These are phyloP conservation scores for Paracentrotus lividus DNA, from an alignment of 53 echinoderm and acorn worm species.

Conservation along the genomic window DNA sequence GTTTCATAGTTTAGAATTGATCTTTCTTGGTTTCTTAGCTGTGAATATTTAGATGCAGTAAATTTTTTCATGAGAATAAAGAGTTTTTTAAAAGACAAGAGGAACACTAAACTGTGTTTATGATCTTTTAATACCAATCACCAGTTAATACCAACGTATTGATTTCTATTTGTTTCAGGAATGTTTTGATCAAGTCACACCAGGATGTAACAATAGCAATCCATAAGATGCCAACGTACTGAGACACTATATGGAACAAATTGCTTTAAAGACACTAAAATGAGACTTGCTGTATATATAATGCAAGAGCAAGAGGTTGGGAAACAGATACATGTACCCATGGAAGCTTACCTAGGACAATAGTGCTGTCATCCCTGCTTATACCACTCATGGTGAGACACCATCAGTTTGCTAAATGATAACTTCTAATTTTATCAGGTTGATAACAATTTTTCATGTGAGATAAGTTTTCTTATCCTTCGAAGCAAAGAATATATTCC, in stretches of 20 bases:
- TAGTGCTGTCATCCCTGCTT: background rate
- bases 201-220: slow-evolving; percentile 89
- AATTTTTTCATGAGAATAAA: background rate
- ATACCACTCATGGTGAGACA: background rate
- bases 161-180: slow-evolving; percentile 69
- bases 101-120: background rate
- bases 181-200: slow-evolving; percentile 92
- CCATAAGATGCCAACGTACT: slow-evolving; percentile 89
- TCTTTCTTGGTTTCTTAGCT: too few relatives aligned
- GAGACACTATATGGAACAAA: background rate
- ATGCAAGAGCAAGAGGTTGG: background rate
- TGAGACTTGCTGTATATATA: background rate
- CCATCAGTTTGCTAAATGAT: background rate
- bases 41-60: too few relatives aligned
- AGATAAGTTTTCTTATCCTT: background rate
- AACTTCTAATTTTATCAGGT: background rate
- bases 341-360: background rate
- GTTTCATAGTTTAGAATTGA: too few relatives aligned
- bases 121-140: background rate
- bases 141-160: background rate
- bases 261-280: slow-evolving; percentile 9
- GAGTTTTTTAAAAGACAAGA: background rate
- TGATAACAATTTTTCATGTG: background rate
- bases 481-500: too few relatives aligned
- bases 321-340: background rate